A percentile compares a stretch with the other conserved stretches of the same genome.
Evolutionary conservation across 2,113 vertebrate genomes (phyloP).

Genomic region (Odobenus rosmarus): DNA sequence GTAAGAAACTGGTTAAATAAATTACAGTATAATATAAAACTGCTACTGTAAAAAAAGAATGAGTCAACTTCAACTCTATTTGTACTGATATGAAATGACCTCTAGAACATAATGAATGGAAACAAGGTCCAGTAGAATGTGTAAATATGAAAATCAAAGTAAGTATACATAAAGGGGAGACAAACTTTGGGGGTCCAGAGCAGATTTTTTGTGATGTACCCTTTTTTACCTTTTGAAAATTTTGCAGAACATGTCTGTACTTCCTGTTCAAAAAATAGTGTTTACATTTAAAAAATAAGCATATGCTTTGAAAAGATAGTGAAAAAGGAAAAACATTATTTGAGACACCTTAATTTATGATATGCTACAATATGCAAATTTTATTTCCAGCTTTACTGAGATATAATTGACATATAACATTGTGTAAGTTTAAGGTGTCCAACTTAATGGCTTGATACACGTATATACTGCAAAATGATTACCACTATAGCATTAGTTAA

Average conservation of each 20-base stretch:
- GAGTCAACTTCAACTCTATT: background rate
- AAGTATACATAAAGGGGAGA: background rate
- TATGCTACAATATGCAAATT: background rate
- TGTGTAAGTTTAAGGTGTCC: background rate
- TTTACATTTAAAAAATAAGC: background rate
- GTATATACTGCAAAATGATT: background rate
- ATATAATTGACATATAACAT: background rate
- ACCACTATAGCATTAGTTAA: background rate
- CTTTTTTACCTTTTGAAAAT: background rate
- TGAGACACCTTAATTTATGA: background rate
- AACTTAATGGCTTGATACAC: background rate
- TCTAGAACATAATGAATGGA: background rate
- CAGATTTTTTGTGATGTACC: background rate
- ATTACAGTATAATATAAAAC: background rate
- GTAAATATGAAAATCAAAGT: conserved; percentile 1
- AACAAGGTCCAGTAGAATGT: background rate
- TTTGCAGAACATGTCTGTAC: background rate
- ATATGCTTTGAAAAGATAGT: conserved; percentile 28
- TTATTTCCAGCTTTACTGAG: background rate
- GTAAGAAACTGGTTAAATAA: background rate
- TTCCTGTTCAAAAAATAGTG: conserved; percentile 3
- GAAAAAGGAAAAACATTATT: background rate
- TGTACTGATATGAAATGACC: background rate
- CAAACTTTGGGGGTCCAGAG: background rate
- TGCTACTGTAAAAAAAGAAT: background rate